These are phyloP conservation scores for Plagiodera versicolora DNA, from an alignment of 2,888 invertebrate genomes.

Conservation along the genomic window DNA sequence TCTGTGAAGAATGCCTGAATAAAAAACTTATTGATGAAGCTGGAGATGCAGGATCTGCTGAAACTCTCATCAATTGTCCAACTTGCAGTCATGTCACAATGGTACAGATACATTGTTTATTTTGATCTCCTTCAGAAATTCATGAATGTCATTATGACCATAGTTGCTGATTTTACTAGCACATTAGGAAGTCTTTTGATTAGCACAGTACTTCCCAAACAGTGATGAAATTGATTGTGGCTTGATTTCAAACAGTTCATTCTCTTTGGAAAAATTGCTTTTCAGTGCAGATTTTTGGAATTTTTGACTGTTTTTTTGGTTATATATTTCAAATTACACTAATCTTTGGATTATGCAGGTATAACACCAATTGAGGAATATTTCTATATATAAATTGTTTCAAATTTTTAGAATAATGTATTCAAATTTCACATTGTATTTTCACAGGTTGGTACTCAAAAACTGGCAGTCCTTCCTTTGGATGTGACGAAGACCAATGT, in stretches of 20 bases:
- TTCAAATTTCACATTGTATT: slow-evolving; percentile 1
- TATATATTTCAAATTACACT: not conserved
- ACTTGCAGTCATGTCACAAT: slow-evolving; percentile 84
- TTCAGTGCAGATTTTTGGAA: not conserved
- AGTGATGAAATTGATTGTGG: not conserved
- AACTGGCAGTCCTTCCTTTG: slow-evolving; percentile 77
- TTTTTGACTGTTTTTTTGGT: too few relatives aligned
- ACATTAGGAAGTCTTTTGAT: slow-evolving; percentile 6
- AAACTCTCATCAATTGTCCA: slow-evolving; percentile 72
- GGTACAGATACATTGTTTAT: slow-evolving; percentile 55
- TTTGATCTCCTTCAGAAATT: not conserved
- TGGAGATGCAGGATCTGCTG: slow-evolving; percentile 66
- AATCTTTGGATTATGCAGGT: not conserved
- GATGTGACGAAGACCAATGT: slow-evolving; percentile 88
- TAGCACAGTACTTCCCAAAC: slow-evolving; percentile 11
- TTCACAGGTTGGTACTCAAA: slow-evolving; percentile 69
- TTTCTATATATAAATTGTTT: too few relatives aligned
- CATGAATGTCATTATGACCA: not conserved
- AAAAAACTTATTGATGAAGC: slow-evolving; percentile 74
- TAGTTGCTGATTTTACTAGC: not conserved
- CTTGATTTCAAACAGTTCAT: slow-evolving; percentile 3
- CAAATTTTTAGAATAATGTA: too few relatives aligned
- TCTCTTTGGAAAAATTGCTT: not conserved
- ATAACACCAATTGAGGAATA: not conserved
- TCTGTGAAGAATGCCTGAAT: slow-evolving; percentile 90